Percentiles rank a stretch among this genome's conserved stretches.
These are phyloP conservation scores for Malacoctenus gilli DNA, from an alignment of 2,797 vertebrate genomes.

Conservation along the genomic window DNA sequence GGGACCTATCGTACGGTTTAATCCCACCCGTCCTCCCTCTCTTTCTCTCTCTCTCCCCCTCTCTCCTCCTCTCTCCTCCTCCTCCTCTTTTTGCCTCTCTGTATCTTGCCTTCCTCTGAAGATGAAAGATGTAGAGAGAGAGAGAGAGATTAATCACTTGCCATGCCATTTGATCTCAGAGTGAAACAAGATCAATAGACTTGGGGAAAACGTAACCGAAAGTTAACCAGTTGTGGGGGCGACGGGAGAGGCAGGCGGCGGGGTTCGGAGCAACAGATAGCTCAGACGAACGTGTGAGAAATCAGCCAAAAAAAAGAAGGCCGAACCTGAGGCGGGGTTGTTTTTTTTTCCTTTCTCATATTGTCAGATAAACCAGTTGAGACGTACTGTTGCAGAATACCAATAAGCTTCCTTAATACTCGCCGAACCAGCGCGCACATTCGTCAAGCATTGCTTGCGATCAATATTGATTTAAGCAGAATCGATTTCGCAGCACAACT, in stretches of 20 bases:
- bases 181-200: conserved; percentile 77
- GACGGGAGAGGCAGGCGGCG: conserved; percentile 22
- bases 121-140: conserved; percentile 76
- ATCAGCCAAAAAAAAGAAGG: conserved; percentile 38
- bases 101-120: conserved; percentile 69
- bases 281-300: conserved; percentile 56
- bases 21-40: conserved; percentile 35
- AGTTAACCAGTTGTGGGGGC: conserved; percentile 62
- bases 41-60: conserved; percentile 6
- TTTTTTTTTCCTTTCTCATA: no score
- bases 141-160: conserved; percentile 77
- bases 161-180: conserved; percentile 81
- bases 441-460: conserved; percentile 55
- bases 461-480: conserved; percentile 75
- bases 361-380: conserved; percentile 27
- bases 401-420: conserved; percentile 49
- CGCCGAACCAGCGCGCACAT: conserved; percentile 23
- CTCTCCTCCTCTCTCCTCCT: conserved; percentile 10
- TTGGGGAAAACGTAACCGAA: conserved; percentile 64
- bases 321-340: conserved; percentile 24
- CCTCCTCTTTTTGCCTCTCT: conserved; percentile 51
- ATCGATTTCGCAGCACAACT: conserved; percentile 62
- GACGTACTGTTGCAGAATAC: conserved; percentile 55
- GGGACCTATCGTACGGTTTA: conserved; percentile 66
- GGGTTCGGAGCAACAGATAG: conserved; percentile 62